Percentiles rank a stretch among this genome's conserved stretches.
These are phyloP conservation scores for Brachymystax lenok DNA, from an alignment of 2,797 vertebrate species.

Conservation along the genomic window DNA sequence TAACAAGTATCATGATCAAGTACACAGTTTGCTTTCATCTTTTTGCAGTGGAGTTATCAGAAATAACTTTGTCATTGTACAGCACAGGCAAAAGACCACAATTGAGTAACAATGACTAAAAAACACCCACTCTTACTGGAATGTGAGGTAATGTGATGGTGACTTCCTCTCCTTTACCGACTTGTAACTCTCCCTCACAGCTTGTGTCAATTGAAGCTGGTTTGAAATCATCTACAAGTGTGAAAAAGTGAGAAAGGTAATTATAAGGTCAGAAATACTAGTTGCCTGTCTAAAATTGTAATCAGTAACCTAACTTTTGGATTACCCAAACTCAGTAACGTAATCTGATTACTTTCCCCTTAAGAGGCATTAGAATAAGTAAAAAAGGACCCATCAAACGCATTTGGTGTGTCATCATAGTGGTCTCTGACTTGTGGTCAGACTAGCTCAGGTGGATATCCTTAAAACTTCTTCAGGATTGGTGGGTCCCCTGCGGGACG, in stretches of 20 bases:
- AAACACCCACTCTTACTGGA: slow-evolving; percentile 74
- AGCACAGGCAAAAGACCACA: neutral
- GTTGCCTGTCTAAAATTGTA: neutral
- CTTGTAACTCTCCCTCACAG: slow-evolving; percentile 95
- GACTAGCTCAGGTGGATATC: too few species aligned
- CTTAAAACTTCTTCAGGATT: too few species aligned
- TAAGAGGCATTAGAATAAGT: too few species aligned
- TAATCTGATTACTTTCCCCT: too few species aligned
- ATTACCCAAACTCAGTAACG: too few species aligned
- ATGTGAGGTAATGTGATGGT: slow-evolving; percentile 98
- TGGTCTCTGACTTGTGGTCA: too few species aligned
- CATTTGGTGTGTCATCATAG: too few species aligned
- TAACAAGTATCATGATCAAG: neutral
- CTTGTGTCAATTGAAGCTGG: slow-evolving; percentile 96
- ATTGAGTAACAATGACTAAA: neutral
- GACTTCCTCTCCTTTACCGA: slow-evolving; percentile 97
- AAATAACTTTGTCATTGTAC: neutral
- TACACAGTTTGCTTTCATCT: neutral
- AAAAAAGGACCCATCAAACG: too few species aligned
- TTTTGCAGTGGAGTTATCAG: neutral
- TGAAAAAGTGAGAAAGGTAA: neutral
- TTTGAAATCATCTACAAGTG: slow-evolving; percentile 92
- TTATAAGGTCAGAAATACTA: neutral
- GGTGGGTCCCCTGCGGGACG: too few species aligned
- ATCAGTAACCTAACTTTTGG: too few species aligned